Base-by-base conservation (phyloP, 2,797 vertebrate species). In the Uromys caudimaculatus region DNA sequence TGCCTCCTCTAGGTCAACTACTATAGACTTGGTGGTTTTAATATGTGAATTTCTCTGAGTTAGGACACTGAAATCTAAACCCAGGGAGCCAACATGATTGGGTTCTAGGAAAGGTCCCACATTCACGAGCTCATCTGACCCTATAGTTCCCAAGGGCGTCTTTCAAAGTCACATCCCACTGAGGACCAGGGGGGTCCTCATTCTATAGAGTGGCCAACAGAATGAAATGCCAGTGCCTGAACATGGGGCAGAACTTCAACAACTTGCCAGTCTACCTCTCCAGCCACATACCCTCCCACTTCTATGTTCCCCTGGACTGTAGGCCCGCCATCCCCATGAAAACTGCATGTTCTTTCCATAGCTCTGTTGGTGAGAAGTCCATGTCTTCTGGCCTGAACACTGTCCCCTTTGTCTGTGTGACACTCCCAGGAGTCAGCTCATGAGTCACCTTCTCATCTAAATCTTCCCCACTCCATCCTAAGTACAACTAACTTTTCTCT, bases 31-130 rank as follows among this genome's bases (percentile, higher is more conserved):
- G 50, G 12, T 62, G 13, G 6, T 38, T 77, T 90, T 47, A 90
- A 82, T 11, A 92, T 85, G 58, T 29, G 19, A 82, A 71, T 83
- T 92, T 90, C 92, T 95, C 29, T 73, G 38, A 41, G 38, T 27
- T 52, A 73, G 12, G 32, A 90, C 21, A 5, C 82, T 88, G 32
- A 14, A 62, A 41, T 56, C 60, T 14, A 38, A 94, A 89, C 86
- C 85, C 81, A 78, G n/a, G 3, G 24, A 87, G 19, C 47, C 69
- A 78, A 21, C 19, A 44, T 17, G 3, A 4, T 35, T 4, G 4
- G 67, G 24, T 38, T 62, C 64, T 82, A 54, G 21, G 4, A 35
- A 71, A 47, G 24, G 9, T 4, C 50, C 29, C 52, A 90, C 21
- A 6, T 32, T 76, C 24, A n/a, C 32, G 69, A 87, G 24, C 17